A percentile compares a stretch with the other conserved stretches of the same genome.
phyloP scores from a whole-genome alignment of 53 echinoderm and acorn worm genomes.

The Glandiceps talaboti region DNA sequence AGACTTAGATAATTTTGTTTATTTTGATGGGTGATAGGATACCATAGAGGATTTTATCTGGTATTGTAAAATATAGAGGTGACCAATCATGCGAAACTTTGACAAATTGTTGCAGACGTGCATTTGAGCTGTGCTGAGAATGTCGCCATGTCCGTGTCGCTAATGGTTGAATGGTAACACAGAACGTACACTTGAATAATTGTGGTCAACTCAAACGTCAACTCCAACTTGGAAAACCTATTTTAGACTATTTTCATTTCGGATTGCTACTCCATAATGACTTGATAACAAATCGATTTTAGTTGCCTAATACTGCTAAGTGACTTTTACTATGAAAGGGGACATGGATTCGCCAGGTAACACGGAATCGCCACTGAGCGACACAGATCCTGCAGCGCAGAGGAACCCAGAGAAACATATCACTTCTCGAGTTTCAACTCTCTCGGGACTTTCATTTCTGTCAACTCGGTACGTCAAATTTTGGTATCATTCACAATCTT shows the following conservation, averaged over 20 bases:
- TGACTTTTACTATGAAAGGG: not conserved
- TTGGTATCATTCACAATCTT: no score
- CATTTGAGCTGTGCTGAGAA: no score
- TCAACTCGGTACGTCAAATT: slow-evolving; percentile 42
- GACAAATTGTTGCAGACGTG: no score
- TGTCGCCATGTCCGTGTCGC: no score
- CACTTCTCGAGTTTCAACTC: slow-evolving; percentile 20
- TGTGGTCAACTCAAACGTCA: no score
- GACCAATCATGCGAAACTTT: no score
- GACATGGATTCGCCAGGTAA: not conserved
- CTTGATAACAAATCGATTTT: not conserved
- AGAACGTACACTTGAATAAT: no score
- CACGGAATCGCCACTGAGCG: not conserved
- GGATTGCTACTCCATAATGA: no score
- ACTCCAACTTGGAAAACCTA: no score
- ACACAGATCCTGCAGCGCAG: not conserved
- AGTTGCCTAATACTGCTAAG: not conserved
- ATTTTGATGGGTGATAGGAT: not conserved
- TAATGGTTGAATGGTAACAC: no score
- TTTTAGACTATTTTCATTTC: no score
- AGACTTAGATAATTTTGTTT: not conserved
- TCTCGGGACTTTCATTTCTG: slow-evolving; percentile 48
- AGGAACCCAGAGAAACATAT: not conserved
- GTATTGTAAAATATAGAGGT: no score
- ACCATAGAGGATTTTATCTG: not conserved